Percentiles rank a stretch among this genome's conserved stretches.
Evolutionary conservation across 1,140 invertebrate species (phyloP).

Genomic region (Drosophila truncata): DNA sequence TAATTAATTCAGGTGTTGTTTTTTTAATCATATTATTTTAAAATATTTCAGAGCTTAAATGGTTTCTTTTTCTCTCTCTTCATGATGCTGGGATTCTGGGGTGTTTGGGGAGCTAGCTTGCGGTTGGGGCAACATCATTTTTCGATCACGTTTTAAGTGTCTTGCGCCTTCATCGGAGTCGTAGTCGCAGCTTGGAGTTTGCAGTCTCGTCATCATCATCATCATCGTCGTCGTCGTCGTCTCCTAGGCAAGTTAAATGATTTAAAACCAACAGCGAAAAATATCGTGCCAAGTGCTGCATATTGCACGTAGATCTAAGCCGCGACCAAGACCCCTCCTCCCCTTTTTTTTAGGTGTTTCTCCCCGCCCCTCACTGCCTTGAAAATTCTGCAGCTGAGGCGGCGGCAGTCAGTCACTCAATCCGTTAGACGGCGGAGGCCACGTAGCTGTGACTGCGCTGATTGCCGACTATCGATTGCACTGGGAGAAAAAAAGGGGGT

Average conservation of each 20-base stretch:
- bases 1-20: not conserved
- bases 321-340: constrained; percentile 15
- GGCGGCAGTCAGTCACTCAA: constrained; percentile 73
- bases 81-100: constrained; percentile 34
- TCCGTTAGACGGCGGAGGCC: constrained; percentile 73
- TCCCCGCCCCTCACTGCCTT: constrained; percentile 2
- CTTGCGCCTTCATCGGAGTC: constrained; percentile 77
- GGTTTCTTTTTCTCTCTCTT: constrained; percentile 4
- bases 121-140: constrained; percentile 77
- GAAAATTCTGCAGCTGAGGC: constrained; percentile 58
- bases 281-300: constrained; percentile 82
- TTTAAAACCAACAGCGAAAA: constrained; percentile 82
- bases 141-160: constrained; percentile 84
- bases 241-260: constrained; percentile 80
- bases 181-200: constrained; percentile 17
- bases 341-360: constrained; percentile 11
- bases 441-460: constrained; percentile 67
- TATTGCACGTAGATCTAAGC: constrained; percentile 71
- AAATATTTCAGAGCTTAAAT: no score
- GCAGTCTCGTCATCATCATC: constrained; percentile 44
- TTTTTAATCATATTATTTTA: no score
- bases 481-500: constrained; percentile 31
- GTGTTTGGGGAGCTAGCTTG: constrained; percentile 54
- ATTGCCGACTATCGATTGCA: constrained; percentile 58
- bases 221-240: constrained; percentile 47